Evolutionary conservation across 2,113 vertebrate species (phyloP), one percentile per base, ranked within the genome.

Genomic region (Phalacrocorax brasilianus): DNA sequence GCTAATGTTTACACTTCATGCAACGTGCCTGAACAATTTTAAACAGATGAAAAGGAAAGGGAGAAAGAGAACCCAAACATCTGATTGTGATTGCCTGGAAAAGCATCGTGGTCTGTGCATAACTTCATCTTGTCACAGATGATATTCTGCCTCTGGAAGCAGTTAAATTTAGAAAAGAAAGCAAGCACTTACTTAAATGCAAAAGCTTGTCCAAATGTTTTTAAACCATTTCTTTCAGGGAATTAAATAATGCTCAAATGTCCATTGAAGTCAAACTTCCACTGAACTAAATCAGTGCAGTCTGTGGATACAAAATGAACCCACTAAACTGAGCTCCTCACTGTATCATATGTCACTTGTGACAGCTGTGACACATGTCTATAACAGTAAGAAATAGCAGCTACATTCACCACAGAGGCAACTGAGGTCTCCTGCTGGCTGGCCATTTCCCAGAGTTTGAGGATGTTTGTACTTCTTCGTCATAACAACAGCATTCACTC

Each of bases 1-100:
- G 75, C 38, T 91, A 66, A 23, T 88, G 50, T 94, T 96, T 93
- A 62, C 85, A 59, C 12, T 90, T 95, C 33, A 67, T 70, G 89
- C 63, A 93, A 93, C 62, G 30, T 49, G 86, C 40, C 62, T 66
- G 63, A 92, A 83, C 56, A 84, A 55, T 87, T 93, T 53, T 44
- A 78, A 91, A 92, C 38, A 88, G 40, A 24, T 52, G 42, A 78
- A 84, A 95, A 91, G 20, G 76, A 59, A 93, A 84, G 21, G 13
- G 23, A 85, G 42, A 83, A 76, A 77, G 14, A 18, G 33, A 91
- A 42, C 30, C 19, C 35, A 35, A 77, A 71, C 2, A 52, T 55
- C 71, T 76, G 55, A 81, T 33, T 33, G 23, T 7, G 5, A n/a
- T 20, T 88, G 47, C 32, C 42, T 49, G 44, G 56, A 92, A 84